Evolutionary conservation across 2,797 vertebrate genomes (phyloP).

Genomic region (Graptemys geographica): DNA sequence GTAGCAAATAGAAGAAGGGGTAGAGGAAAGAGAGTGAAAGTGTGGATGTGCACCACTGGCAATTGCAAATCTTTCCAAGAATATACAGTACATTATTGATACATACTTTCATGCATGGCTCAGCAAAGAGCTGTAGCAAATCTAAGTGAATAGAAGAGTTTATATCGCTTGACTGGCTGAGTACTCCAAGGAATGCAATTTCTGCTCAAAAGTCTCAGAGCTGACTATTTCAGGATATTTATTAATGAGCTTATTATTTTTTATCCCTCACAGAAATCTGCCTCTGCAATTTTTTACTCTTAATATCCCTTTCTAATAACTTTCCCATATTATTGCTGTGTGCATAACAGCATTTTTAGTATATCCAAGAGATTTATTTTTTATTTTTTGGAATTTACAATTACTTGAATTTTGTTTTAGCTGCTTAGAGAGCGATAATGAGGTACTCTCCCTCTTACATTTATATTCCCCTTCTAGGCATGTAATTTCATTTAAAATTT

Average conservation of each 20-base stretch:
- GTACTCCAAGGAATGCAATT: slow-evolving; percentile 34
- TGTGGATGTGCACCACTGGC: neutral
- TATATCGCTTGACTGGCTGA: neutral
- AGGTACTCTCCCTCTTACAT: slow-evolving; percentile 55
- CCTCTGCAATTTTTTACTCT: slow-evolving; percentile 61
- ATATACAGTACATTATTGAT: neutral
- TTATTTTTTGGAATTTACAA: slow-evolving; percentile 51
- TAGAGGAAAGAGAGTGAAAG: neutral
- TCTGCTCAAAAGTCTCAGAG: slow-evolving; percentile 45
- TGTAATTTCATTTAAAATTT: slow-evolving; percentile 73
- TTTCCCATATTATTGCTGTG: slow-evolving; percentile 41
- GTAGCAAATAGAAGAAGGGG: neutral
- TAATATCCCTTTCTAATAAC: slow-evolving; percentile 35
- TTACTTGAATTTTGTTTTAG: slow-evolving; percentile 56
- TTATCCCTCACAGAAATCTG: slow-evolving; percentile 43
- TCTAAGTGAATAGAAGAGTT: slow-evolving; percentile 32
- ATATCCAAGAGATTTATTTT: slow-evolving; percentile 57
- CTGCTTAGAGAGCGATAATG: slow-evolving; percentile 62
- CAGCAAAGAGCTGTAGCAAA: slow-evolving; percentile 4
- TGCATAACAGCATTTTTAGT: slow-evolving; percentile 65
- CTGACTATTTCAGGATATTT: slow-evolving; percentile 17
- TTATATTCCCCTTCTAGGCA: slow-evolving; percentile 59
- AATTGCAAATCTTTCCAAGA: neutral
- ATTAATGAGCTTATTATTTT: slow-evolving; percentile 58
- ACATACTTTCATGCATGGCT: neutral